Conservation (phyloP, 2,888 invertebrate genomes). For the Microdon myrmicae region DNA sequence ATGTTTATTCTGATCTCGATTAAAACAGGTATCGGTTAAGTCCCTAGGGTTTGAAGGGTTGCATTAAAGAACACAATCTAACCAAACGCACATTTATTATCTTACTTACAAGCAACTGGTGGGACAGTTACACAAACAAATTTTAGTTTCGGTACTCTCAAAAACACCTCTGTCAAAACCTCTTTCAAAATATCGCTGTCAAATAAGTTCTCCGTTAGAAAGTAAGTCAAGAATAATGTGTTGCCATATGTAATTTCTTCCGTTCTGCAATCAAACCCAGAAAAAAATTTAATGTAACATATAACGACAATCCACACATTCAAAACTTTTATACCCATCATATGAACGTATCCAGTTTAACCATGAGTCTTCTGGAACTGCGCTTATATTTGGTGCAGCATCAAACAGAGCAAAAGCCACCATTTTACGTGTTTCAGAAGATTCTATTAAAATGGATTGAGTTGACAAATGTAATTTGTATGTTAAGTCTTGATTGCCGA, state of each 20-base stretch:
- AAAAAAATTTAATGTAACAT: not conserved
- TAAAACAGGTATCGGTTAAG: no score
- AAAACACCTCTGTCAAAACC: slow-evolving; percentile 20
- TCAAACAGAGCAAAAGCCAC: slow-evolving; percentile 60
- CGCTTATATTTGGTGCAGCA: slow-evolving; percentile 55
- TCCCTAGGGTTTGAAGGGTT: no score
- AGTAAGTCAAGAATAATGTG: slow-evolving; percentile 25
- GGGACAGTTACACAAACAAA: slow-evolving; percentile 25
- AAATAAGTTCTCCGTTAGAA: slow-evolving; percentile 12
- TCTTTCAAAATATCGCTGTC: not conserved
- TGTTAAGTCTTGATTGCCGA: slow-evolving; percentile 13
- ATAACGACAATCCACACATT: not conserved
- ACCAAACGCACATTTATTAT: no score
- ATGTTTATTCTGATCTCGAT: no score
- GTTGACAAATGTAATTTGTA: not conserved
- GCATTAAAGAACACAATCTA: no score
- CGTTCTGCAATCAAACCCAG: slow-evolving; percentile 7
- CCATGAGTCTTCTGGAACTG: slow-evolving; percentile 57
- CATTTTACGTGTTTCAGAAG: slow-evolving; percentile 15
- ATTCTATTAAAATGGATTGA: slow-evolving; percentile 15
- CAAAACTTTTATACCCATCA: slow-evolving; percentile 59
- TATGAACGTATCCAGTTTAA: slow-evolving; percentile 56
- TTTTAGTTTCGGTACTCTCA: slow-evolving; percentile 30
- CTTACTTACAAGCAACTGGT: slow-evolving; percentile 34
- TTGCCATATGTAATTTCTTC: slow-evolving; percentile 24